Base-by-base conservation (phyloP, 1,140 invertebrate species). In the Heliconius hermathena region DNA sequence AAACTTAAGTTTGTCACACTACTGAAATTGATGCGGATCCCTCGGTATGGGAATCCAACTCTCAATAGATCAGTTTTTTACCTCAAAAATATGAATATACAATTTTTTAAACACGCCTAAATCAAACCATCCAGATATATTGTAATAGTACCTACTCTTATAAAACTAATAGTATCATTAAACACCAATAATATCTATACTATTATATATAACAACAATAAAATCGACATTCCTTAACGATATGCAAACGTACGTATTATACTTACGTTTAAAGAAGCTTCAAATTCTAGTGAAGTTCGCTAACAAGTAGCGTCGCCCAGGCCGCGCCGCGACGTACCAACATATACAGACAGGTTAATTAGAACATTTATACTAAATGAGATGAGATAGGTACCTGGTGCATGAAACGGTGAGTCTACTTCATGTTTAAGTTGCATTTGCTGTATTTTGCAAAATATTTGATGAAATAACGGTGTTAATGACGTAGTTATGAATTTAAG, bases 361-460 rank as follows among this genome's bases (percentile, higher is more conserved):
- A 66, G 26, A 66, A 11, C 26, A 66, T 66, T 66, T 66, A 66
- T 66, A 66, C 60, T 66, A 29, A 26, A 66, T 26, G 60, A 66
- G 60, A 66, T 66, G 60, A 66, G 60, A 29, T 29, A 29, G 26
- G 26, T 29, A 66, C 3, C 41, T 46, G 41, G 13, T 16, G 4
- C 60, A 29, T 66, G 54, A 57, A n/a, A 20, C n/a, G 22, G 26
- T 11, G 11, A 29, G 26, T 66, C 26, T 66, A 16, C 60, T 60
- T 60, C 3, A 29, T 29, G 5, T 66, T 66, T 66, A 66, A 29
- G 60, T 66, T 66, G 22, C 26, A 66, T 66, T 46, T 26, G 8
- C 22, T 26, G 22, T 26, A 60, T 60, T 60, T 66, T 66, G 26
- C 9, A 11, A 11, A 57, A 57, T 22, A 2, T n/a, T 20, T 66